These are phyloP conservation scores for Archilochus colubris DNA, from an alignment of 2,113 vertebrate species.

Conservation along the genomic window DNA sequence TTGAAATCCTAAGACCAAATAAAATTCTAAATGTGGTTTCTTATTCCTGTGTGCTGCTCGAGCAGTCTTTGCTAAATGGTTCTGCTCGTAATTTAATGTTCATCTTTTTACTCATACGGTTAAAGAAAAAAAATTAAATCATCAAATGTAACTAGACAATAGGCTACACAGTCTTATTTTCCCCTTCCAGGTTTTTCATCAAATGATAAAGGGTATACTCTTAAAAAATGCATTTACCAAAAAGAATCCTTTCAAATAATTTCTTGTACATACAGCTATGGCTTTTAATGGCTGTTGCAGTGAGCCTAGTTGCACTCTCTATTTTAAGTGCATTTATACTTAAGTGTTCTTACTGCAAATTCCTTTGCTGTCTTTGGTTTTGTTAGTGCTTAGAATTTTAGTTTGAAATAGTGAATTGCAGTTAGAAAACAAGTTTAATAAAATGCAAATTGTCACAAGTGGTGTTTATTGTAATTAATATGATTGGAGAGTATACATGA, in stretches of 20 bases:
- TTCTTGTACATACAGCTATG: not conserved
- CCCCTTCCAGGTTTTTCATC: conserved; percentile 2
- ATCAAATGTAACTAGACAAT: not conserved
- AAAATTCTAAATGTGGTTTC: conserved; percentile 6
- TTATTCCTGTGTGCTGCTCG: conserved; percentile 15
- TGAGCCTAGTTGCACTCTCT: not conserved
- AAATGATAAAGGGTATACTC: not conserved
- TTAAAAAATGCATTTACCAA: conserved; percentile 33
- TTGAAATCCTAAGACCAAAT: conserved; percentile 35
- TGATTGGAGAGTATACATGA: not conserved
- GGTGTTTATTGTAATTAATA: not conserved
- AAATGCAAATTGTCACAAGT: not conserved
- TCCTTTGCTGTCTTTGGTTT: not conserved
- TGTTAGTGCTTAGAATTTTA: not conserved
- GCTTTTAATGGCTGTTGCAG: conserved; percentile 10
- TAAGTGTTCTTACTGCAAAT: not conserved
- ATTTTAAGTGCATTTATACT: not conserved
- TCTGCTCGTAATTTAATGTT: conserved; percentile 29
- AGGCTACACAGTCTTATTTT: not conserved
- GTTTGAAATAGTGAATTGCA: not conserved
- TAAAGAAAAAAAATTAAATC: not conserved
- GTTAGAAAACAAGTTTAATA: not conserved
- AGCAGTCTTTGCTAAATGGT: conserved; percentile 23
- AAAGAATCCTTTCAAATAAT: not conserved
- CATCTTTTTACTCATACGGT: conserved; percentile 48